Evolutionary conservation across 2,888 invertebrate species (phyloP), one percentile per base, ranked within the genome.

Genomic region (Diarsia brunnea): DNA sequence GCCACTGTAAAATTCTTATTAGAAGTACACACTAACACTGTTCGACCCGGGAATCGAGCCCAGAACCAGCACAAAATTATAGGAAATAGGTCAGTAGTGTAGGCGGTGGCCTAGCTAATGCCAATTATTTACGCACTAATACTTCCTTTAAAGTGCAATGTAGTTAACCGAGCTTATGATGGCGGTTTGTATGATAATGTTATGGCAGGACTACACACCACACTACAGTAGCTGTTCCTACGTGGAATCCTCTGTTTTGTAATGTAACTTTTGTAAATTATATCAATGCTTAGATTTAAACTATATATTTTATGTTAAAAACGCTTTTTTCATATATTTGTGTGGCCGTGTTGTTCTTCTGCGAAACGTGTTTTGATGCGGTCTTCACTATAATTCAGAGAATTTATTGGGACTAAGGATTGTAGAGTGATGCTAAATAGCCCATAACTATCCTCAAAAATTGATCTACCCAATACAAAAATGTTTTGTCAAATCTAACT

Each of bases 61-160:
- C 7, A 27, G 16, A 4, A 60, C 4, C 19, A 71, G 43, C 21
- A 21, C n/a, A 31, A 49, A 43, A 31, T 31, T 24, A 43, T n/a
- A n/a, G 66, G n/a, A 80, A 84, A 31, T 55, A 64, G 74, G 80
- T 73, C 73, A 70, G 19, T 43, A 53, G 31, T 31, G n/a, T 72
- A 38, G 51, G 47, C 58, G 31, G 19, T 67, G 81, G 31, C 27
- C 58, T 58, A 16, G 58, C 51, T 67, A 80, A 74, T 63, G 38
- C 45, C 45, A 43, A 55, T 73, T 80, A 73, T 74, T 58, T 31
- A 69, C 69, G 66, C 81, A 69, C 69, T 79, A 24, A 14, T 69
- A 61, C 61, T 61, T 14, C 61, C 63, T 69, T 64, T 84, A 49
- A 27, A 69, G 49, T 43, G 68, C 65, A 73, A 31, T 55, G 53